Evolutionary conservation across 2,888 invertebrate genomes (phyloP), one percentile per base, ranked within the genome.

Genomic region (Oeneis ivallda): DNA sequence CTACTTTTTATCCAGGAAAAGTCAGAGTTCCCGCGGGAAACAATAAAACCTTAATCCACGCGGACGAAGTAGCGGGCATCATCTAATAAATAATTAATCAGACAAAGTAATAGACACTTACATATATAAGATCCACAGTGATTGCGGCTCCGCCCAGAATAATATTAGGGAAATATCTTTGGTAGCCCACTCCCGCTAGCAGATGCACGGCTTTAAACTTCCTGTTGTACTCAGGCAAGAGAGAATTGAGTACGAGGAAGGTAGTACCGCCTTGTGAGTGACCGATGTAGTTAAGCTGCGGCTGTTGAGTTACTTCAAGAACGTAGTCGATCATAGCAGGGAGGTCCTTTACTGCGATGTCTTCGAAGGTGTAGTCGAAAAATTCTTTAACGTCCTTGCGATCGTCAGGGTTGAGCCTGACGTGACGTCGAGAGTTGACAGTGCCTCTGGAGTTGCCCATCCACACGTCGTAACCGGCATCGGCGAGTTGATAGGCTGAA

Each of bases 371-470:
- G 67, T 84, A 89, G 71, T 89, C 77, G 72, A 86, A 89, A 74
- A 90, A 92, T 1, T 73, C 26, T 0, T 58, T 60, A 57, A 76
- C 81, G 1, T 85, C 69, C 4, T 26, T 39, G 0, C 59, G 53
- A 15, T 76, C 62, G 50, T 88, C 82, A 8, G 87, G 86, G 66
- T 87, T 67, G 0, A 87, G 68, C 1, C 70, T 70, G 9, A 75
- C 65, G 75, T 97, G 96, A 0, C 83, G 85, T 32, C 93, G 92
- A 0, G 95, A 94, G 80, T 95, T 95, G 0, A 90, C 93, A 79
- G 95, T 97, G 3, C 97, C 97, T 67, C 97, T 89, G n/a, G 94
- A 93, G 81, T 97, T 98, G 0, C 96, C 96, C 77, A 98, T 76
- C 97, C 97, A 98, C 0, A 95, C 94, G 76, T 96, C 95, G 74